Evolutionary conservation across 2,113 vertebrate genomes (phyloP).

Genomic region (Phrynosoma platyrhinos): DNA sequence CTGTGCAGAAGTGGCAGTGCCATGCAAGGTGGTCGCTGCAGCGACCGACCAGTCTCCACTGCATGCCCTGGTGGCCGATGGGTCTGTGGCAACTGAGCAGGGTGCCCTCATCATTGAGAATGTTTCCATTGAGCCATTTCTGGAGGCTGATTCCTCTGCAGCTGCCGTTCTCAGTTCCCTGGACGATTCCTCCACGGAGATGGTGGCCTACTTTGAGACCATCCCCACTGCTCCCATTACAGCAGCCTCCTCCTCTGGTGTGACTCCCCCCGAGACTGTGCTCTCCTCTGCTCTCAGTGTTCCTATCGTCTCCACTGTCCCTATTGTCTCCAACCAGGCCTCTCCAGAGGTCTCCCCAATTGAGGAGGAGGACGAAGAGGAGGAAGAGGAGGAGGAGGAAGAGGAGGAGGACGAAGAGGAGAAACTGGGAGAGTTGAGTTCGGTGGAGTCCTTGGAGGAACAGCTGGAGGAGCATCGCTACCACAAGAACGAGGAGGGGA

Average conservation of each 20-base stretch:
- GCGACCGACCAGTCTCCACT: not conserved
- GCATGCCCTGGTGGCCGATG: not conserved
- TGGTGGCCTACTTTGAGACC: conserved; percentile 78
- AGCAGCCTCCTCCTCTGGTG: not conserved
- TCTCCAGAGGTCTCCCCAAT: not conserved
- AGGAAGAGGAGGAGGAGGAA: not conserved
- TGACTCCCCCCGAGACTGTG: conserved; percentile 66
- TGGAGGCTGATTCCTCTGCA: conserved; percentile 36
- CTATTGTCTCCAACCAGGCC: conserved; percentile 77
- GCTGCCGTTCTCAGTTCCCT: conserved; percentile 24
- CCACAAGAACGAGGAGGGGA: conserved; percentile 76
- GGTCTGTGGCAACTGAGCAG: not conserved
- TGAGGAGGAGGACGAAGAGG: not conserved
- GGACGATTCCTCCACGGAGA: conserved; percentile 44
- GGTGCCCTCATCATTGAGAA: conserved; percentile 51
- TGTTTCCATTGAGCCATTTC: conserved; percentile 25
- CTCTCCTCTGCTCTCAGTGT: conserved; percentile 75
- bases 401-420: not conserved
- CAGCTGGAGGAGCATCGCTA: conserved; percentile 67
- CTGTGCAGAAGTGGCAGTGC: not conserved
- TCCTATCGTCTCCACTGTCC: conserved; percentile 80
- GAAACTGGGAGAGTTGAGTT: not conserved
- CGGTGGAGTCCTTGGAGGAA: not conserved
- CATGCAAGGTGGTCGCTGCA: not conserved
- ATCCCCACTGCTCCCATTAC: conserved; percentile 66